Base-by-base conservation (phyloP, 2,113 vertebrate genomes). In the Leucosticte australis region DNA sequence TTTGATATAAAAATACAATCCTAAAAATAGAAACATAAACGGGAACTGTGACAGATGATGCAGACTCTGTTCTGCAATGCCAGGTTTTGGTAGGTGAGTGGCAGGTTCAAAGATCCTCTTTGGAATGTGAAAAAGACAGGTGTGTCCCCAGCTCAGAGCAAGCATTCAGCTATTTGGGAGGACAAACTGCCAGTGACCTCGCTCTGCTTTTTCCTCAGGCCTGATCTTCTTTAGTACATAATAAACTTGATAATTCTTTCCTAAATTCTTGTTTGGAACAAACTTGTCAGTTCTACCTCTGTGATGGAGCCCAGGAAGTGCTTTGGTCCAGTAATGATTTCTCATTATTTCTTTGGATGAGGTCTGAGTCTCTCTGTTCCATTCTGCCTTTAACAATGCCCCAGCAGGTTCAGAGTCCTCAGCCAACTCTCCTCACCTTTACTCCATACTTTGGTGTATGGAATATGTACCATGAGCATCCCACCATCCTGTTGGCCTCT, bases 371-470 rank as follows among this genome's bases (percentile, higher is more conserved):
- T 71, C 10, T 30, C 2, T 50, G 35, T 37, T 57, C n/a, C 46
- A 9, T 22, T 30, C 13, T 64, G 35, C 22, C 28, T 76, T 76
- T 52, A 63, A 31, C 13, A 26, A 2, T 41, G 13, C 4, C 65
- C 13, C 33, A n/a, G 60, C 10, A 70, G 21, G 18, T 42, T 55
- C 1, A 1, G 26, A 71, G 44, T 39, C 39, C 39, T 87, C 64
- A 57, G 37, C 19, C 41, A 31, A 39, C 4, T 44, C 35, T 73
- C 53, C 41, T 60, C 28, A 37, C 20, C 15, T 39, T 79, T 64
- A 47, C 13, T 75, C 12, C 30, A 7, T 19, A 28, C 13, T 47
- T 78, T 44, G 52, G 2, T 0, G 0, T 17, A 23, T 28, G 15
- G 14, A 74, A 24, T 7, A 10, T 13, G 30, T 50, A 9, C 20